Base-by-base conservation (phyloP, 2,888 invertebrate genomes). In the Anthrax anthrax region DNA sequence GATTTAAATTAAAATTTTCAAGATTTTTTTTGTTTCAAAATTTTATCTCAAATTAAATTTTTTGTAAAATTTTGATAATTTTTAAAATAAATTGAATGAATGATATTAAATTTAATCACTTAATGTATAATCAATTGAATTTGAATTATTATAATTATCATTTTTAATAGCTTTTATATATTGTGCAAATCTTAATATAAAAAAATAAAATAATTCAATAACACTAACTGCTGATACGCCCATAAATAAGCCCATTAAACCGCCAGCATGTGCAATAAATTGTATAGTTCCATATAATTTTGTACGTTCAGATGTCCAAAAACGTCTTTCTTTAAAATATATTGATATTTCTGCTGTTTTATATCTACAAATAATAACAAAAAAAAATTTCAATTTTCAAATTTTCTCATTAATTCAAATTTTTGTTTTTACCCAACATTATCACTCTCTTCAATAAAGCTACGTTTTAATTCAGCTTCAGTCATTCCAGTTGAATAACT, bases 191-290 rank as follows among this genome's bases (percentile, higher is more conserved):
- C 41, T 23, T n/a, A 46, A 37, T 1, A 37, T 36, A 18, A 41
- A 42, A 19, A 42, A 72, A 52, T 72, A 71, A 4, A 70, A 40
- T 9, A 70, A 65, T 57, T 72, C 71, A 2, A 70, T 63, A 14
- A 69, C 56, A 1, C 70, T 70, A 17, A 71, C 53, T 42, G 70
- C 62, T 3, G 71, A 71, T 50, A 71, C 67, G 34, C 71, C 71
- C 41, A 69, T 69, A 51, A 70, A 71, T 12, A 71, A 55, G 4
- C 70, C 71, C 17, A 72, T 56, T 32, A 72, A 57, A 51, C 71
- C 71, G 10, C 71, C 71, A 50, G 69, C 70, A 52, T 67, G 69
- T 47, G 70, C 70, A 16, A 71, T 56, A 52, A 71, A 71, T 55
- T 72, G 71, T 1, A 65, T 65, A 44, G 59, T 58, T 3, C 70